A percentile compares a stretch with the other conserved stretches of the same genome.
Evolutionary conservation across 2,888 invertebrate species (phyloP).

Genomic region (Melikaiella ostensackeni): DNA sequence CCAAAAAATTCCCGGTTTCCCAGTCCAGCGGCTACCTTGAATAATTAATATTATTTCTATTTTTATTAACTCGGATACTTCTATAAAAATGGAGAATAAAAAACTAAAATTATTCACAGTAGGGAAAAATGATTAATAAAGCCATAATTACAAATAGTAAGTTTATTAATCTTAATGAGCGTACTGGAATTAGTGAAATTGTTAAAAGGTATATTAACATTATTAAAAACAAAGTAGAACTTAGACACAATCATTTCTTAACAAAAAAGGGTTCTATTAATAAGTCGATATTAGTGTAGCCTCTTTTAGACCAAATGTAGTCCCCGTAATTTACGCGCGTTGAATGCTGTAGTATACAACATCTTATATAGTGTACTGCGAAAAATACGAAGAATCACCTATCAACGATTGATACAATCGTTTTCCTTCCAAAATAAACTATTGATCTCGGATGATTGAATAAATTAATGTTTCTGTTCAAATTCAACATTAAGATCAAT

Average conservation of each 20-base stretch:
- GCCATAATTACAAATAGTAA: neutral
- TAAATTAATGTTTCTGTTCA: conserved; percentile 49
- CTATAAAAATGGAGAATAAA: no score
- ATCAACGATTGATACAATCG: conserved; percentile 64
- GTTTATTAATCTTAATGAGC: conserved; percentile 4
- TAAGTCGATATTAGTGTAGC: neutral
- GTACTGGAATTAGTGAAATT: neutral
- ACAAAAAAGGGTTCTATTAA: neutral
- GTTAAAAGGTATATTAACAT: neutral
- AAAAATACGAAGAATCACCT: conserved; percentile 45
- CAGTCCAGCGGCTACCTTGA: no score
- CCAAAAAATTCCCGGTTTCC: no score
- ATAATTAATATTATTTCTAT: no score
- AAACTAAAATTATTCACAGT: neutral
- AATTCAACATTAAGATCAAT: neutral
- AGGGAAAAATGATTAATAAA: neutral
- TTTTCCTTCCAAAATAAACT: conserved; percentile 48
- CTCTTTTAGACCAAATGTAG: neutral
- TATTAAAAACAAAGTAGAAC: neutral
- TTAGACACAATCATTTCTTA: neutral
- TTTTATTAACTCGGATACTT: no score
- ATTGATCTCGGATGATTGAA: conserved; percentile 51
- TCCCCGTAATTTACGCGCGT: conserved; percentile 15
- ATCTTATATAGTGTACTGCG: conserved; percentile 43
- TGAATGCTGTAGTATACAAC: conserved; percentile 13